Conservation (phyloP, 2,113 vertebrate genomes). For the Vidua chalybeata region DNA sequence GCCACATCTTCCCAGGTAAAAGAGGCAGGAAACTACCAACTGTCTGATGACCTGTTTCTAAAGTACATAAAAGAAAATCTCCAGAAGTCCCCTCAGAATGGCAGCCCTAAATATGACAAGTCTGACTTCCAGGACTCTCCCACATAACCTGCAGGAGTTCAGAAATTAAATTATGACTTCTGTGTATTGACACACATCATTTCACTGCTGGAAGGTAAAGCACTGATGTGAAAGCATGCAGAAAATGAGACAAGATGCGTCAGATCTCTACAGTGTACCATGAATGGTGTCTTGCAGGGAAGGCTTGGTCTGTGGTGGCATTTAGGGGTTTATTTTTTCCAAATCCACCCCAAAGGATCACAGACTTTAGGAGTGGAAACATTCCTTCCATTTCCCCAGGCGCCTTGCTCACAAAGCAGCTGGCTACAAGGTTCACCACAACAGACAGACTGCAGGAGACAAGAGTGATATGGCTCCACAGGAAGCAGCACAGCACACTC, state of each 20-base stretch:
- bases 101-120: not conserved
- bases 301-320: not conserved
- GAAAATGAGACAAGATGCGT: not conserved
- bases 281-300: not conserved
- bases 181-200: not conserved
- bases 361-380: constrained; percentile 34
- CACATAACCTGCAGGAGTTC: not conserved
- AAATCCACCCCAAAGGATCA: constrained; percentile 48
- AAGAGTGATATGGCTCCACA: not conserved
- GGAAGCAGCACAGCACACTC: not conserved
- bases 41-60: not conserved
- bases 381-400: constrained; percentile 54
- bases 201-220: not conserved
- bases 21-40: not conserved
- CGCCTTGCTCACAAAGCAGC: constrained; percentile 29
- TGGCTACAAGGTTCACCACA: not conserved
- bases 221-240: not conserved
- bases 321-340: constrained; percentile 42
- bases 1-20: not conserved
- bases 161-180: not conserved
- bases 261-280: not conserved
- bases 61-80: not conserved
- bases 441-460: constrained; percentile 6
- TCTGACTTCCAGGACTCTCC: not conserved
- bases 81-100: not conserved